Percentiles rank a stretch among this genome's conserved stretches.
Conservation (phyloP, 2,888 invertebrate species). For the Eupithecia centaureata region DNA sequence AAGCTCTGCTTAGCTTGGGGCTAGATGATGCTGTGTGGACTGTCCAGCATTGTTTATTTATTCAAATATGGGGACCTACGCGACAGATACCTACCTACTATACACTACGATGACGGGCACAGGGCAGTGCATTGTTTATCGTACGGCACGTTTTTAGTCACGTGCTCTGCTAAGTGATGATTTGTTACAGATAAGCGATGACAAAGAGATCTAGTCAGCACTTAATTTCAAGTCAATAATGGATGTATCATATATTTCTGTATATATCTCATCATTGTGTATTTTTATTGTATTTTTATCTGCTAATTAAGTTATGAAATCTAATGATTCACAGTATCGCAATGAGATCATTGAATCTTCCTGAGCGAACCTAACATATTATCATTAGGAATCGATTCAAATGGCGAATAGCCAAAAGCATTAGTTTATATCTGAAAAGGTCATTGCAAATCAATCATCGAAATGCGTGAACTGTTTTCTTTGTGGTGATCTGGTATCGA, state of each 20-base stretch:
- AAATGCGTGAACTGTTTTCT: not conserved
- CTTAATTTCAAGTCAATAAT: too few relatives aligned
- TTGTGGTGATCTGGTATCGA: not conserved
- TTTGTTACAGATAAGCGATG: not conserved
- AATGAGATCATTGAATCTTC: not conserved
- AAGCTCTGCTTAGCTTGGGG: too few relatives aligned
- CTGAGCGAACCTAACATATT: not conserved
- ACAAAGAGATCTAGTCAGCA: not conserved
- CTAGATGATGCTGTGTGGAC: too few relatives aligned
- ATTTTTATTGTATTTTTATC: too few relatives aligned
- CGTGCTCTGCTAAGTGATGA: not conserved
- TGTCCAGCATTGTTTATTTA: too few relatives aligned
- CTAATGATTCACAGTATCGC: not conserved
- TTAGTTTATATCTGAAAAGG: constrained; percentile 30
- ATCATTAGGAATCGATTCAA: constrained; percentile 24
- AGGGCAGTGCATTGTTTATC: not conserved
- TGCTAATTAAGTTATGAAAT: not conserved
- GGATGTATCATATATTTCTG: too few relatives aligned
- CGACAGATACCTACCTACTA: too few relatives aligned
- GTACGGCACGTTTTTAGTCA: not conserved
- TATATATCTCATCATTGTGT: too few relatives aligned
- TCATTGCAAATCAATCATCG: constrained; percentile 57
- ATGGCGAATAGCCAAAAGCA: constrained; percentile 37
- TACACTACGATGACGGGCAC: not conserved
- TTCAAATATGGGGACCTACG: not conserved